Evolutionary conservation across 2,113 vertebrate species (phyloP), one percentile per base, ranked within the genome.

Genomic region (Pygoscelis adeliae): DNA sequence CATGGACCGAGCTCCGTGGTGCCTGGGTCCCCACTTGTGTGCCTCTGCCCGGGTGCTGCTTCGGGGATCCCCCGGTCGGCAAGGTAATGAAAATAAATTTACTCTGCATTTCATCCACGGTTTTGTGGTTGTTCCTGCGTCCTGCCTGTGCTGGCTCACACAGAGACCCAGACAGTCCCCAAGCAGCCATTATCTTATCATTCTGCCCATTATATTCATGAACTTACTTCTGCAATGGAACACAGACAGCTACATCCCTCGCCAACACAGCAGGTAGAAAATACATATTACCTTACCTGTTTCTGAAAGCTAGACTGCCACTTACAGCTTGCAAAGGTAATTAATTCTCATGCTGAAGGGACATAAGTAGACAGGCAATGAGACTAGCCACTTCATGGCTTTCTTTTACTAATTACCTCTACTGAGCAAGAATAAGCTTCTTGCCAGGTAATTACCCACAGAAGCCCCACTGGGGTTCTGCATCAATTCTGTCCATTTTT

Each of bases 1-100:
- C 15, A 38, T 8, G 34, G 69, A 20, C 6, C 1, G 15, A 85
- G 36, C 72, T 50, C 30, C 4, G 2, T 1, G 3, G 36, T 42
- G 30, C 46, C 38, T 7, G 15, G 0, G 2, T 16, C 19, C n/a
- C n/a, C 0, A 1, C 12, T 38, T 58, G 20, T 25, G 36, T 40
- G 23, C 30, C 25, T 69, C 63, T 72, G 38, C 12, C 44, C 1
- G 2, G 21, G 5, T 50, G 40, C 52, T 56, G 38, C 59, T 69
- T 78, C 2, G 2, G 50, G 30, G 30, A 52, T 36, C 7, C 23
- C 25, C 26, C 3, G 3, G 34, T 34, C 21, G 40, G 18, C 0
- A 5, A 55, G 14, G 25, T n/a, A 77, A 84, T 1, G 0, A 42
- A 42, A 55, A 14, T 27, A 55, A 49, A 32, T 26, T 36, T 21